Percentiles rank a stretch among this genome's conserved stretches.
These are phyloP conservation scores for Mylabris sibirica DNA, from an alignment of 2,888 invertebrate species.

Conservation along the genomic window DNA sequence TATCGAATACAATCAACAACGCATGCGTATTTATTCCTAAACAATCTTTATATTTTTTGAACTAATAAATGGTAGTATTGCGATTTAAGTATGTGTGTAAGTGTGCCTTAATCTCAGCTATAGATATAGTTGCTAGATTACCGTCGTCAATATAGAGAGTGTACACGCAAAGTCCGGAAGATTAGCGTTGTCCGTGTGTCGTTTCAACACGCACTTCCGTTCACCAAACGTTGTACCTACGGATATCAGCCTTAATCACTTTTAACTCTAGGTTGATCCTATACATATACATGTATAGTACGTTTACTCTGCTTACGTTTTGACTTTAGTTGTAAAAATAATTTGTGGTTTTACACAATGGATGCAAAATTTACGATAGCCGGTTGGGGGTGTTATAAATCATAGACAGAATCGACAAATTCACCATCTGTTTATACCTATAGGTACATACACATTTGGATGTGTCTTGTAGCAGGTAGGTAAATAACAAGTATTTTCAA, in stretches of 20 bases:
- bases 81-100: background rate
- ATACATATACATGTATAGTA: too few species aligned
- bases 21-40: background rate
- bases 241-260: conserved; percentile 33
- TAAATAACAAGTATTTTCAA: too few species aligned
- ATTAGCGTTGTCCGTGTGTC: conserved; percentile 58
- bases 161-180: conserved; percentile 57
- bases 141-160: conserved; percentile 44
- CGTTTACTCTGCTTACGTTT: too few species aligned
- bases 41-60: background rate
- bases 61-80: too few species aligned
- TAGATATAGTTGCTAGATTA: conserved; percentile 56
- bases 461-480: too few species aligned
- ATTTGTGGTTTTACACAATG: too few species aligned
- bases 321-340: too few species aligned
- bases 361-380: too few species aligned
- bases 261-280: conserved; percentile 24
- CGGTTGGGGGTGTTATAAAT: too few species aligned
- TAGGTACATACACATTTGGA: too few species aligned
- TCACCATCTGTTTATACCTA: too few species aligned
- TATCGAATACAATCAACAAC: background rate
- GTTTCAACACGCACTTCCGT: conserved; percentile 57
- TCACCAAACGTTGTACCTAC: conserved; percentile 23
- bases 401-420: too few species aligned
- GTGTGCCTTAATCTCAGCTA: conserved; percentile 39